Percentiles rank a stretch among this genome's conserved stretches.
Evolutionary conservation across 2,113 vertebrate genomes (phyloP).

Genomic region (Dicentrarchus labrax): DNA sequence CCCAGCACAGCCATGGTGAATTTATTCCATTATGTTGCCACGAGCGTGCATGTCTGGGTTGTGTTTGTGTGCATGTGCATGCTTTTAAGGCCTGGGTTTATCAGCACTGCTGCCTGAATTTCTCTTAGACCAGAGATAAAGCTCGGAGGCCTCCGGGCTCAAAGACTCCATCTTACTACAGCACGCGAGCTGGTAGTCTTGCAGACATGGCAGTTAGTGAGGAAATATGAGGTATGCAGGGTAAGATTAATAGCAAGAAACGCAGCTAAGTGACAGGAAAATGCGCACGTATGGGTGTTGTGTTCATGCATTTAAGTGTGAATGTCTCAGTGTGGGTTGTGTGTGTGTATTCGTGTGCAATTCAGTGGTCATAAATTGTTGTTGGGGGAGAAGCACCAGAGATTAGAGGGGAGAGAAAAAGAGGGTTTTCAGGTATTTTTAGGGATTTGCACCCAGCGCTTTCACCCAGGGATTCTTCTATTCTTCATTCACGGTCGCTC

Average conservation of each 20-base stretch:
- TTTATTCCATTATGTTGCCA: slow-evolving; percentile 58
- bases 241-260: slow-evolving; percentile 44
- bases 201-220: slow-evolving; percentile 27
- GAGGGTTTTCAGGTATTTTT: slow-evolving; percentile 50
- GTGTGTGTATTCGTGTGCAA: neutral
- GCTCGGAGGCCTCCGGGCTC: slow-evolving; percentile 41
- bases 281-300: slow-evolving; percentile 23
- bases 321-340: neutral
- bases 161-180: slow-evolving; percentile 13
- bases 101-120: slow-evolving; percentile 55
- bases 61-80: slow-evolving; percentile 35
- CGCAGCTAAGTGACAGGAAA: slow-evolving; percentile 6
- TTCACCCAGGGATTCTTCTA: slow-evolving; percentile 5
- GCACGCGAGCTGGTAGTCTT: slow-evolving; percentile 42
- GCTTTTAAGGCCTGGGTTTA: slow-evolving; percentile 57
- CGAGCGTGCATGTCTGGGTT: neutral
- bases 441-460: slow-evolving; percentile 49
- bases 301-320: slow-evolving; percentile 12
- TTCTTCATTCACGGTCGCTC: slow-evolving; percentile 57
- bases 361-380: slow-evolving; percentile 22
- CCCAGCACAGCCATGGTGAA: slow-evolving; percentile 37
- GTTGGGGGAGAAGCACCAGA: slow-evolving; percentile 15
- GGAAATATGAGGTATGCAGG: slow-evolving; percentile 22
- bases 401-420: slow-evolving; percentile 44
- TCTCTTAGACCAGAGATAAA: slow-evolving; percentile 58